A percentile compares a stretch with the other conserved stretches of the same genome.
phyloP scores from a whole-genome alignment of 2,113 vertebrate species.

The Plecotus auritus region DNA sequence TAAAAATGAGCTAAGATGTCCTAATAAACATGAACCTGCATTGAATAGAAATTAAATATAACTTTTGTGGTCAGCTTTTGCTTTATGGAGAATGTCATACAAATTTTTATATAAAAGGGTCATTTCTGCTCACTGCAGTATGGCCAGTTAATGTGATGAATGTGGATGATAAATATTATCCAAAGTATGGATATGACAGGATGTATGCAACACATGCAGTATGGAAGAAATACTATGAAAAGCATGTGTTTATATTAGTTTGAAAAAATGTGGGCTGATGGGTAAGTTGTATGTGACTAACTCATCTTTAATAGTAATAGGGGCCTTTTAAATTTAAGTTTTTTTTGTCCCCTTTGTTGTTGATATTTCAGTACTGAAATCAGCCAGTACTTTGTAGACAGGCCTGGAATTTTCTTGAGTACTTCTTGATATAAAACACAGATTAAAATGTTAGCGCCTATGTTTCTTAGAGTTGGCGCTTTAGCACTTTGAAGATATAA shows the following conservation, averaged over 20 bases:
- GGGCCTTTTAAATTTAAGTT: not conserved
- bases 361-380: not conserved
- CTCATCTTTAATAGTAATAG: not conserved
- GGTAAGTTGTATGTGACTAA: not conserved
- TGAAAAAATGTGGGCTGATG: not conserved
- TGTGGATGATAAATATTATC: not conserved
- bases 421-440: too few relatives aligned
- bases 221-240: not conserved
- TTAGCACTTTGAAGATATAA: constrained; percentile 59
- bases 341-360: not conserved
- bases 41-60: not conserved
- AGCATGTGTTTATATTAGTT: not conserved
- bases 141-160: not conserved
- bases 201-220: not conserved
- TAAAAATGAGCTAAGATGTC: not conserved
- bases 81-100: not conserved
- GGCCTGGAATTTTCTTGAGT: constrained; percentile 4
- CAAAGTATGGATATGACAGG: not conserved
- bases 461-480: too few relatives aligned
- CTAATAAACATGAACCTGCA: not conserved
- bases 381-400: not conserved
- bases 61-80: not conserved
- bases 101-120: not conserved
- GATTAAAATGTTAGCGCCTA: too few relatives aligned
- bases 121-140: not conserved